These are phyloP conservation scores for Heterodera filipjevi DNA, from an alignment of 2,888 invertebrate species.

Conservation along the genomic window DNA sequence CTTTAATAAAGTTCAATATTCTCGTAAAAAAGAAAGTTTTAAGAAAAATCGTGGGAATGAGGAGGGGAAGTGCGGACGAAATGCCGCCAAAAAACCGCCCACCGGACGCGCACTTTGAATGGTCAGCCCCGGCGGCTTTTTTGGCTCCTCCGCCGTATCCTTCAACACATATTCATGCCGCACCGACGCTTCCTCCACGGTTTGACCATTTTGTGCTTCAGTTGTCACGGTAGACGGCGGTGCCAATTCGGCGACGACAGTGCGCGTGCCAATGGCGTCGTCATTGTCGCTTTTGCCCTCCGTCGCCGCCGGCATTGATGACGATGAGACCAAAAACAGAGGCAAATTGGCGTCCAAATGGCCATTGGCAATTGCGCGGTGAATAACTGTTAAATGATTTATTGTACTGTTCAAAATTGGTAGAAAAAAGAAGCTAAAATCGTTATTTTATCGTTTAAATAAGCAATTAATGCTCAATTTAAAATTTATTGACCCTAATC, in stretches of 20 bases:
- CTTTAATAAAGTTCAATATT: no score
- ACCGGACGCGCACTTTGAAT: constrained; percentile 18
- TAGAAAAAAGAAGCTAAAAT: no score
- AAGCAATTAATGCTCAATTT: no score
- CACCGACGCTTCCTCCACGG: background rate
- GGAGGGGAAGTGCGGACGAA: no score
- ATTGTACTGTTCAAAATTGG: no score
- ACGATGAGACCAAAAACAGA: constrained; percentile 39
- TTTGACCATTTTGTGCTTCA: constrained; percentile 19
- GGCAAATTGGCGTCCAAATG: constrained; percentile 40
- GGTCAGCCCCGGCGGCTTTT: background rate
- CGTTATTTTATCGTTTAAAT: no score
- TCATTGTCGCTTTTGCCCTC: background rate
- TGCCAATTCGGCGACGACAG: constrained; percentile 10
- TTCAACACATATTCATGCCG: constrained; percentile 20
- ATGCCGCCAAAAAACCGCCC: background rate
- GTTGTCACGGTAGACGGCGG: background rate
- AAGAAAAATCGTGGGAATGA: no score
- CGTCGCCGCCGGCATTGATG: background rate
- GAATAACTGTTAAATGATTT: constrained; percentile 48
- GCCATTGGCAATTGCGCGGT: constrained; percentile 46
- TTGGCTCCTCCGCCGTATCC: constrained; percentile 28
- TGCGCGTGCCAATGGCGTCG: background rate
- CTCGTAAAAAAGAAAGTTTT: no score
- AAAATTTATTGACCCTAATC: no score